Conservation (phyloP, 2,797 vertebrate genomes). For the Etheostoma perlongum region DNA sequence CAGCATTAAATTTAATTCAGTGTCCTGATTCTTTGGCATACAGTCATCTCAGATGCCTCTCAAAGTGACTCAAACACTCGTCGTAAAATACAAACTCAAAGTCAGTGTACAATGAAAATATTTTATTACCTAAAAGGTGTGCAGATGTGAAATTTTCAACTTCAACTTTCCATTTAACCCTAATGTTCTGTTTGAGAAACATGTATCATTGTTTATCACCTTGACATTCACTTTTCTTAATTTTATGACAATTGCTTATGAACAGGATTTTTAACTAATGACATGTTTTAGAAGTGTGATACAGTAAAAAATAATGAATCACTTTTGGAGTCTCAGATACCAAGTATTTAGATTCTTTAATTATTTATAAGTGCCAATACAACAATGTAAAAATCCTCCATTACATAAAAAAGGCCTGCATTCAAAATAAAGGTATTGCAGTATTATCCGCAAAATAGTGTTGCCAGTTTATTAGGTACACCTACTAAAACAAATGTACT, state of each 20-base stretch:
- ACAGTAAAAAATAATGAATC: neutral
- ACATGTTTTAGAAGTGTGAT: neutral
- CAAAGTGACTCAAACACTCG: neutral
- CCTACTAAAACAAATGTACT: no score
- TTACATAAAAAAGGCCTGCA: no score
- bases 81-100: conserved; percentile 9
- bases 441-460: neutral
- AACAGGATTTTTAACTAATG: neutral
- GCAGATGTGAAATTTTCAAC: neutral
- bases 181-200: neutral
- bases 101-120: neutral
- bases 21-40: neutral
- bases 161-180: neutral
- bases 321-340: neutral
- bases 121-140: neutral
- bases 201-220: neutral
- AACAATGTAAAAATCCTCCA: neutral
- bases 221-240: neutral
- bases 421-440: no score
- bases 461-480: neutral
- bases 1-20: neutral
- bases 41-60: neutral
- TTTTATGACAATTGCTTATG: no score
- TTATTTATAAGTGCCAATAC: neutral
- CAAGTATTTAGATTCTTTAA: neutral